phyloP scores from a whole-genome alignment of 2,113 vertebrate species.

The Psittacus erithacus region DNA sequence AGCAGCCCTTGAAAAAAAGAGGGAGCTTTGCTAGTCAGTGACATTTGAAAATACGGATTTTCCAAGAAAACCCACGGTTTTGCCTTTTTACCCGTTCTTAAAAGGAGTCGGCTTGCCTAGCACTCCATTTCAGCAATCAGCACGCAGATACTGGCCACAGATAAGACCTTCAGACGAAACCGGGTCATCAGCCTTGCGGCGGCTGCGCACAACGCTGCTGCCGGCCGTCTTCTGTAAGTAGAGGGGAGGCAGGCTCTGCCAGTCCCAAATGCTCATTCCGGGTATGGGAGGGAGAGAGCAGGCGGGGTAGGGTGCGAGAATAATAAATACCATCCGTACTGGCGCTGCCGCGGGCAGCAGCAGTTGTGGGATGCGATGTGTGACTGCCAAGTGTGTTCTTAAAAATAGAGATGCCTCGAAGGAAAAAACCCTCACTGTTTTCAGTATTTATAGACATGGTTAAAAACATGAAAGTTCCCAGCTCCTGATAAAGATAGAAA shows the following conservation, averaged over 20 bases:
- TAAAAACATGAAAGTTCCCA: background rate
- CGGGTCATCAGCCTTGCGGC: accelerated
- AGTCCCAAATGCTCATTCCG: accelerated
- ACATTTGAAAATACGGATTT: background rate
- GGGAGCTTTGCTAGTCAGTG: background rate
- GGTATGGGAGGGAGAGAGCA: accelerated
- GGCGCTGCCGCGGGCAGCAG: background rate
- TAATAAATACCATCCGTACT: background rate
- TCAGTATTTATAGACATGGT: conserved; percentile 10
- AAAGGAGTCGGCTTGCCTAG: background rate
- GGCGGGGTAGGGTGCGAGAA: background rate
- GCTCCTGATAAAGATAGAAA: conserved; percentile 9
- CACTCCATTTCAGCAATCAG: background rate
- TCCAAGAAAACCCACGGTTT: background rate
- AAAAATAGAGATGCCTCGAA: conserved; percentile 30
- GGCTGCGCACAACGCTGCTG: accelerated
- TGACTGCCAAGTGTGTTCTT: background rate
- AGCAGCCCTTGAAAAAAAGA: background rate
- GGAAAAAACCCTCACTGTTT: background rate
- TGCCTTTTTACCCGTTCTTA: background rate
- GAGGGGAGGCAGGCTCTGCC: background rate
- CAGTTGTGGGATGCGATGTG: background rate
- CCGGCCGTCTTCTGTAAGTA: accelerated
- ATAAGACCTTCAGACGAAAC: background rate
- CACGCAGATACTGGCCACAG: background rate